Base-by-base conservation (phyloP, 2,113 vertebrate species). In the Chamaetylas fuelleborni region DNA sequence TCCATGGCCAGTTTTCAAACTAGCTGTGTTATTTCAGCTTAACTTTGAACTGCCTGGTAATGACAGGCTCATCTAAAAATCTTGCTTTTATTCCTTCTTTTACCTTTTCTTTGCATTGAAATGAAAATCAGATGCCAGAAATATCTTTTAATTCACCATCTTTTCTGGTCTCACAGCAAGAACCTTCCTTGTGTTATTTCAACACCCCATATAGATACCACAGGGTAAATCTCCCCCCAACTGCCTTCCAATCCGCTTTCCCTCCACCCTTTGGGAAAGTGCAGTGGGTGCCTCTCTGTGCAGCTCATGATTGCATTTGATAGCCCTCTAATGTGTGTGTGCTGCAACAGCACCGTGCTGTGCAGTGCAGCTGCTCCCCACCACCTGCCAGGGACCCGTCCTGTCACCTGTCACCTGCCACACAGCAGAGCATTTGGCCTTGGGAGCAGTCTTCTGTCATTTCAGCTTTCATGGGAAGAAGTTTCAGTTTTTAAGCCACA, bases 341-440 rank as follows among this genome's bases (percentile, higher is more conserved):
- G 29, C 53, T 7, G 50, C 71, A 91, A 91, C 56, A 19, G 4
- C 80, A 91, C 45, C 3, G 3, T 0, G 0, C 50, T 53, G 56
- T 2, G 0, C 40, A 38, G 24, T 25, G 15, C 84, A 74, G 65
- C 29, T 5, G 2, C 34, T 38, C 4, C 2, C 14, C 20, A 6
- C 14, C 1, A 0, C 36, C 28, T 40, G 40, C 7, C 36, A 72
- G 34, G 15, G 14, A 13, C 57, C 25, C 0, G 0, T 51, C 64
- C 40, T n/a, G 14, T 40, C 34, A 34, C n/a, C 18, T 71, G 29
- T 38, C 38, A 38, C 38, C 38, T 38, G 38, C 33, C 57, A 45
- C 36, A 28, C 5, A 28, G 20, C 24, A 16, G 6, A 67, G 20
- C 5, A 19, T 51, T 91, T 92, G 65, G 47, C 60, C 29, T 64